phyloP scores from a whole-genome alignment of 2,113 vertebrate genomes.

The Chunga burmeisteri region DNA sequence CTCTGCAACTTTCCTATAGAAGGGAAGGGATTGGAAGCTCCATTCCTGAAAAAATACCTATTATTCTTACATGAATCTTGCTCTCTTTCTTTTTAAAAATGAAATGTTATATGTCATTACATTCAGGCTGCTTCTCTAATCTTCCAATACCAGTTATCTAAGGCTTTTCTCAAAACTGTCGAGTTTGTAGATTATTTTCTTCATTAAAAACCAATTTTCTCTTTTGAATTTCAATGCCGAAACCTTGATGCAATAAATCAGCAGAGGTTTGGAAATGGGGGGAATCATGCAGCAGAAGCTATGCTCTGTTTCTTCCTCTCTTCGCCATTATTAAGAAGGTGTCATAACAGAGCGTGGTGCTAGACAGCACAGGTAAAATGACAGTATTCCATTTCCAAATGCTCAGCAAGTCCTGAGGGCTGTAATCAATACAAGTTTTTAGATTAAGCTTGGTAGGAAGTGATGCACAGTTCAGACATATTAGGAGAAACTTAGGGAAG shows the following conservation, averaged over 20 bases:
- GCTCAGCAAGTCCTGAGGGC: neutral
- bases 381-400: neutral
- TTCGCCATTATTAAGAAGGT: neutral
- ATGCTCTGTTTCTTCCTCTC: neutral
- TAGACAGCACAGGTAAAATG: neutral
- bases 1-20: neutral
- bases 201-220: constrained; percentile 14
- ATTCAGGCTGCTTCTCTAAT: neutral
- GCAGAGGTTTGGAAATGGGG: neutral
- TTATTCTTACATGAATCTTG: neutral
- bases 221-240: neutral
- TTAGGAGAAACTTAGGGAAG: neutral
- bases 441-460: neutral
- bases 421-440: constrained; percentile 6
- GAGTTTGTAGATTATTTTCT: constrained; percentile 16
- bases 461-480: neutral
- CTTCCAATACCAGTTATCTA: neutral
- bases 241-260: neutral
- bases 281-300: neutral
- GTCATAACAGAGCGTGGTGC: neutral
- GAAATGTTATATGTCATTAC: neutral
- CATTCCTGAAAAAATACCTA: neutral
- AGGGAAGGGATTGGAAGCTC: neutral
- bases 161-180: neutral
- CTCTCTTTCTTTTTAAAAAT: neutral